A percentile compares a stretch with the other conserved stretches of the same genome.
Conservation (phyloP, 1,140 invertebrate species). For the Bombus waltoni region DNA sequence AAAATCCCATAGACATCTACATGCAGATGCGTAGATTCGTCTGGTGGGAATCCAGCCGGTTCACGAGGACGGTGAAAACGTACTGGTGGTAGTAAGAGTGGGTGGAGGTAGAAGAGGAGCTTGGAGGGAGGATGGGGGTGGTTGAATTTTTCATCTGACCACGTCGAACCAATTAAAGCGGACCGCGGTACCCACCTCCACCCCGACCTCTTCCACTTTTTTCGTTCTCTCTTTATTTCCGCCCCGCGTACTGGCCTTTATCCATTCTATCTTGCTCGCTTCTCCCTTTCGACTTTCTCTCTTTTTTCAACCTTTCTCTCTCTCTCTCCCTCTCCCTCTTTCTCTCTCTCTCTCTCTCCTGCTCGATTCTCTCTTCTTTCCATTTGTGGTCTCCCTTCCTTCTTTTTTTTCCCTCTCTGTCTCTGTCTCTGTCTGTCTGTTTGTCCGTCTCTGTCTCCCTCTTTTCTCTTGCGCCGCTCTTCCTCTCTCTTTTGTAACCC, state of each 20-base stretch:
- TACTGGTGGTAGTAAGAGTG: constrained; percentile 40
- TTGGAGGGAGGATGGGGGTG: constrained; percentile 57
- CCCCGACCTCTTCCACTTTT: constrained; percentile 70
- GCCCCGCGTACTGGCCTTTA: constrained; percentile 71
- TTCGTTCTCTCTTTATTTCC: constrained; percentile 75
- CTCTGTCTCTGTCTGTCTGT: constrained; percentile 31
- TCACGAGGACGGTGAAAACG: constrained; percentile 34
- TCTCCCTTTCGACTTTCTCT: neutral
- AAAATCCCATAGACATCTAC: constrained; percentile 22
- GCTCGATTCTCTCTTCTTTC: constrained; percentile 27
- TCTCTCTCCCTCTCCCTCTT: neutral
- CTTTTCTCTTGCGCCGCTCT: constrained; percentile 16
- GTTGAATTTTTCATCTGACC: constrained; percentile 82
- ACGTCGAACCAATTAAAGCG: constrained; percentile 82
- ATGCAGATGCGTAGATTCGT: constrained; percentile 63
- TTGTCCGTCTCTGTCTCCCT: constrained; percentile 10
- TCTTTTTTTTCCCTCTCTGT: constrained; percentile 13
- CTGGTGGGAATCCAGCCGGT: constrained; percentile 55
- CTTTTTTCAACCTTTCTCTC: constrained; percentile 10
- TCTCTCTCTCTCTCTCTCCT: neutral
- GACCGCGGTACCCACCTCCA: constrained; percentile 76
- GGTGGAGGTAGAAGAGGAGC: constrained; percentile 41
- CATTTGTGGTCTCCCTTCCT: neutral
- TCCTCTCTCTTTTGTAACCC: constrained; percentile 34
- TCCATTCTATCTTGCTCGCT: constrained; percentile 59